These are phyloP conservation scores for Thereva unica DNA, from an alignment of 2,888 invertebrate genomes.

Conservation along the genomic window DNA sequence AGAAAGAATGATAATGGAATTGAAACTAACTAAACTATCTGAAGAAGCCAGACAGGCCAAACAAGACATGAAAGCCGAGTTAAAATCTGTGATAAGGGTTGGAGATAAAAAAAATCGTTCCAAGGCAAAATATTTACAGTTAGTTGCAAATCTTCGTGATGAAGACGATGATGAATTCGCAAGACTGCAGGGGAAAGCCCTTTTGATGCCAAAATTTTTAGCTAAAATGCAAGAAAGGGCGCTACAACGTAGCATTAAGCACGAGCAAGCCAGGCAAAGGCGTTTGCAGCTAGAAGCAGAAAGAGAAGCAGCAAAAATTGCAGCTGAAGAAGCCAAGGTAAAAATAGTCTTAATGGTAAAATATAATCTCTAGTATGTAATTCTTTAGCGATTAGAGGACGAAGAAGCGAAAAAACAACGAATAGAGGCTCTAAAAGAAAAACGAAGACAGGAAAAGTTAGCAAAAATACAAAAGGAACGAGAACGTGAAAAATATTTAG, in stretches of 20 bases:
- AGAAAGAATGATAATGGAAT: conserved; percentile 71
- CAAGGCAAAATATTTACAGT: conserved; percentile 58
- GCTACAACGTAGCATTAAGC: conserved; percentile 62
- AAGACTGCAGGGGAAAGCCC: conserved; percentile 52
- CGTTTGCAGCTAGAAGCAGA: conserved; percentile 55
- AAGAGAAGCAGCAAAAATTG: conserved; percentile 56
- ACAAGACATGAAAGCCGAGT: conserved; percentile 63
- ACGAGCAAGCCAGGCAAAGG: conserved; percentile 56
- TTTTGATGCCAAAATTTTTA: conserved; percentile 67
- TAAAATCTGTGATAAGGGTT: conserved; percentile 63
- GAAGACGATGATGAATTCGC: conserved; percentile 52
- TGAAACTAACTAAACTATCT: conserved; percentile 70
- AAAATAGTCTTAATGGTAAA: conserved; percentile 27
- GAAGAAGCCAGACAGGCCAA: conserved; percentile 67
- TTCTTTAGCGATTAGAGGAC: conserved; percentile 56
- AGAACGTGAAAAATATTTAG: conserved; percentile 58
- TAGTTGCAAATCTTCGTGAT: conserved; percentile 54
- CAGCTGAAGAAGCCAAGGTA: conserved; percentile 57
- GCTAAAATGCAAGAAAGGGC: conserved; percentile 75
- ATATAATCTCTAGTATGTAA: background rate
- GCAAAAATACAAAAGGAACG: conserved; percentile 66
- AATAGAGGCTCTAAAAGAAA: conserved; percentile 66
- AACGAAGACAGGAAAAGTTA: conserved; percentile 64
- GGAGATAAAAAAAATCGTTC: conserved; percentile 63
- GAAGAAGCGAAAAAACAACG: conserved; percentile 66